A percentile compares a stretch with the other conserved stretches of the same genome.
These are phyloP conservation scores for Amaurobius ferox DNA, from an alignment of 2,888 invertebrate genomes.

Conservation along the genomic window DNA sequence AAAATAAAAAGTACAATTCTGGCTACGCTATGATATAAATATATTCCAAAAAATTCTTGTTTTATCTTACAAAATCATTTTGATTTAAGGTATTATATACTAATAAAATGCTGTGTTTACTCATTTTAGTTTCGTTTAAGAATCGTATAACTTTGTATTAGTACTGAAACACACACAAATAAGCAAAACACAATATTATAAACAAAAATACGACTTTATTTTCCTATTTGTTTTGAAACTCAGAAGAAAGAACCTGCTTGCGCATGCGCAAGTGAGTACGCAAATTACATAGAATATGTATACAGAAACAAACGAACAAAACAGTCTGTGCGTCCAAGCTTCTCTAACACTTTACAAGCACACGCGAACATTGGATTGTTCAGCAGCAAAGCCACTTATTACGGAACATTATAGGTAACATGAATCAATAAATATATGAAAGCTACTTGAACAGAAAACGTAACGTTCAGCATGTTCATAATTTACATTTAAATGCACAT, in stretches of 20 bases:
- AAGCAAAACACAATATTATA: not conserved
- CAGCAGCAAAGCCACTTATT: slow-evolving; percentile 5
- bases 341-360: slow-evolving; percentile 45
- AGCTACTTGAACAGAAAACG: not conserved
- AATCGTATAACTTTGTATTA: too few species aligned
- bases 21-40: too few species aligned
- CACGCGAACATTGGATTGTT: not conserved
- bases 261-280: slow-evolving; percentile 26
- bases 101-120: too few species aligned
- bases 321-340: slow-evolving; percentile 64
- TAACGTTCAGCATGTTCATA: not conserved
- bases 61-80: too few species aligned
- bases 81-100: too few species aligned
- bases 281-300: slow-evolving; percentile 35
- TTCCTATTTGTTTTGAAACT: slow-evolving; percentile 27
- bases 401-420: not conserved
- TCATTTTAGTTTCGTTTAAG: too few species aligned
- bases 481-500: slow-evolving; percentile 5
- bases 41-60: too few species aligned
- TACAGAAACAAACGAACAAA: slow-evolving; percentile 33
- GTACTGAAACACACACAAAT: not conserved
- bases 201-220: slow-evolving; percentile 66
- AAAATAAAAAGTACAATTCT: too few species aligned
- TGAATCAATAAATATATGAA: not conserved
- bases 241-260: slow-evolving; percentile 36